A percentile compares a stretch with the other conserved stretches of the same genome.
These are phyloP conservation scores for Dryas iulia DNA, from an alignment of 1,140 invertebrate genomes.

Conservation along the genomic window DNA sequence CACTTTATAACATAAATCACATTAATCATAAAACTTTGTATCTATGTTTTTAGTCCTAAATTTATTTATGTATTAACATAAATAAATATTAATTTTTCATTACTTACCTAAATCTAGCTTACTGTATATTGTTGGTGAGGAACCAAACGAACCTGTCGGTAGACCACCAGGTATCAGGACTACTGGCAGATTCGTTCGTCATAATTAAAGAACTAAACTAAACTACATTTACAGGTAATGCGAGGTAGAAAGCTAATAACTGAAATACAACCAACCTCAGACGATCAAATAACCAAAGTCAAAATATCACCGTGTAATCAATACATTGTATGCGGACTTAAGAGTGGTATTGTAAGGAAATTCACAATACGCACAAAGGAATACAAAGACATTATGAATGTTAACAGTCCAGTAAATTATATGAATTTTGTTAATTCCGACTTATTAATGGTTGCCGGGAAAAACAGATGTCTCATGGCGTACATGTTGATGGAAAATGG, in stretches of 20 bases:
- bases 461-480: constrained; percentile 64
- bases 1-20: too few relatives aligned
- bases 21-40: too few relatives aligned
- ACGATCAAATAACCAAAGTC: constrained; percentile 56
- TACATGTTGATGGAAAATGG: constrained; percentile 42
- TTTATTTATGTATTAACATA: too few relatives aligned
- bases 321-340: constrained; percentile 61
- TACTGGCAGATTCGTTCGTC: too few relatives aligned
- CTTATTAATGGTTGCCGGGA: constrained; percentile 58
- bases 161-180: too few relatives aligned
- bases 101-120: too few relatives aligned
- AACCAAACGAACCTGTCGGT: too few relatives aligned
- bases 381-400: constrained; percentile 53
- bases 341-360: constrained; percentile 54
- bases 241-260: constrained; percentile 65
- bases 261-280: constrained; percentile 52
- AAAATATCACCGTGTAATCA: constrained; percentile 72
- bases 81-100: too few relatives aligned
- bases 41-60: too few relatives aligned
- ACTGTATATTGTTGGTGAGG: too few relatives aligned
- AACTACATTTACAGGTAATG: constrained; percentile 51
- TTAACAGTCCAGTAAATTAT: constrained; percentile 58
- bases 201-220: too few relatives aligned
- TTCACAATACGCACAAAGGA: constrained; percentile 56
- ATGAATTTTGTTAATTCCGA: constrained; percentile 53